Conservation (phyloP, 2,113 vertebrate species). For the Gasterosteus nipponicus region DNA sequence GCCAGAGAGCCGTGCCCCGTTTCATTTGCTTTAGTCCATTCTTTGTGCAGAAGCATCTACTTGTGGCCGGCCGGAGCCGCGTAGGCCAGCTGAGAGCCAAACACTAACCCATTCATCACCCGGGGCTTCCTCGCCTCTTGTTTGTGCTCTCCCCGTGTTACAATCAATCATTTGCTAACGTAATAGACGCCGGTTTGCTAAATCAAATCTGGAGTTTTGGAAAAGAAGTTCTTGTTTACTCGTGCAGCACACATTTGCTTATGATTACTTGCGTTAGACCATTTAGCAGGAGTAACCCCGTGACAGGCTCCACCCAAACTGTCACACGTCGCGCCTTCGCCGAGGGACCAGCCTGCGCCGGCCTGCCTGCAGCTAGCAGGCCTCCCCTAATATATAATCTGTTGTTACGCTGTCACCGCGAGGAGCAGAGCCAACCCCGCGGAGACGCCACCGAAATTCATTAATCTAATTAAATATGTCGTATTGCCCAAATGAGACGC, state of each 20-base stretch:
- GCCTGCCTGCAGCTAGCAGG: conserved; percentile 87
- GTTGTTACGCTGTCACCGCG: conserved; percentile 94
- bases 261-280: conserved; percentile 85
- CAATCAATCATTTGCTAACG: conserved; percentile 70
- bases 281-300: conserved; percentile 82
- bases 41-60: conserved; percentile 42
- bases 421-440: conserved; percentile 92
- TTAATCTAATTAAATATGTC: conserved; percentile 99
- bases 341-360: conserved; percentile 82
- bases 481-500: conserved; percentile 98
- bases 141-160: conserved; percentile 48
- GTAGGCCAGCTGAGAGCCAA: conserved; percentile 56
- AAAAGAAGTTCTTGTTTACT: conserved; percentile 58
- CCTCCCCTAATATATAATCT: conserved; percentile 93
- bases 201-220: conserved; percentile 65
- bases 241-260: conserved; percentile 49
- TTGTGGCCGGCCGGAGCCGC: conserved; percentile 20
- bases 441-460: conserved; percentile 96
- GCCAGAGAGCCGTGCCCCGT: conserved; percentile 3
- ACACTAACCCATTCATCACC: conserved; percentile 61
- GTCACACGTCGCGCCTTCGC: conserved; percentile 81
- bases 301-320: conserved; percentile 83
- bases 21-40: conserved; percentile 46
- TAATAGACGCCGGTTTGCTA: conserved; percentile 56
- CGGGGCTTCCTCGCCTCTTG: conserved; percentile 34